Evolutionary conservation across 2,113 vertebrate genomes (phyloP).

Genomic region (Rhadina sibilatrix): DNA sequence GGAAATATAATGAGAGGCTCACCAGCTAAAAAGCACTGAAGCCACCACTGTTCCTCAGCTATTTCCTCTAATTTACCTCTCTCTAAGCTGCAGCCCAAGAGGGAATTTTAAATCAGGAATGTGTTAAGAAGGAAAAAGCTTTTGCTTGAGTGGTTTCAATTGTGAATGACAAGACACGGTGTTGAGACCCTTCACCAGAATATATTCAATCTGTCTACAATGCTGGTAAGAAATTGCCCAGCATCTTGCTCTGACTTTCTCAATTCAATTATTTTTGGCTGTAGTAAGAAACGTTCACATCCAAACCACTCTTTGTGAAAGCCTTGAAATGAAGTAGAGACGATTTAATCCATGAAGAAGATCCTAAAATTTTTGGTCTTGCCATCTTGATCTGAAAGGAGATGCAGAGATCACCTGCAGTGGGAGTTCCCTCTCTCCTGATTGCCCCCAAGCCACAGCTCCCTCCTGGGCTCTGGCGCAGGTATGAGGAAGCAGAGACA

Average conservation of each 20-base stretch:
- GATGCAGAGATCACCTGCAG: neutral
- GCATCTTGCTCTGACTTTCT: neutral
- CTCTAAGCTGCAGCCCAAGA: neutral
- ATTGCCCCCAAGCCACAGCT: neutral
- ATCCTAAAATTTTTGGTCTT: neutral
- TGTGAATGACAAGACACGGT: neutral
- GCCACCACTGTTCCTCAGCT: neutral
- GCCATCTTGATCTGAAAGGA: neutral
- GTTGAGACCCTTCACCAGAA: neutral
- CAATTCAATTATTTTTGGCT: neutral
- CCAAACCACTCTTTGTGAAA: neutral
- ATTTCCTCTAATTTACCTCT: neutral
- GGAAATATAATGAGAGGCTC: neutral
- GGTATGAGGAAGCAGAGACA: accelerated
- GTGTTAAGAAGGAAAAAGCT: neutral
- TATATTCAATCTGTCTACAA: neutral
- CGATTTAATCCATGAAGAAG: neutral
- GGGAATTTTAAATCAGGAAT: neutral
- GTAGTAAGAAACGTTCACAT: neutral
- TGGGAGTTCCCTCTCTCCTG: neutral
- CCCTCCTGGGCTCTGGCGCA: neutral
- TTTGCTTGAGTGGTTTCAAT: neutral
- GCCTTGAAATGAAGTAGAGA: neutral
- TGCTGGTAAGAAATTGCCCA: neutral
- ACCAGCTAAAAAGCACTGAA: neutral